These are phyloP conservation scores for Rallus limicola DNA, from an alignment of 2,113 vertebrate species.

Conservation along the genomic window DNA sequence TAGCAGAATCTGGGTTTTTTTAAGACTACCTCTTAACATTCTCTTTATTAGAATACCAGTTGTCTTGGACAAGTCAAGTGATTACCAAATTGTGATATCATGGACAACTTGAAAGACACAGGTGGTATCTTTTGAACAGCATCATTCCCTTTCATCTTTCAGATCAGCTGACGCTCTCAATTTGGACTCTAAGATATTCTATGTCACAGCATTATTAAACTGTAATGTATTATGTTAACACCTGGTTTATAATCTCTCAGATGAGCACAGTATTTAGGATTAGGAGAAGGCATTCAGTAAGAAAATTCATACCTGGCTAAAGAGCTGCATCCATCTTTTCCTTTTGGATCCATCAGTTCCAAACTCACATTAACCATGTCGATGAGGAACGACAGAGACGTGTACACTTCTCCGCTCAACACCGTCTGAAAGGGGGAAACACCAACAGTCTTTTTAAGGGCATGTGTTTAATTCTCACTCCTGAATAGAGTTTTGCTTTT, in stretches of 20 bases:
- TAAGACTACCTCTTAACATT: not conserved
- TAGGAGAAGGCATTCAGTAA: not conserved
- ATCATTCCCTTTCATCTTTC: not conserved
- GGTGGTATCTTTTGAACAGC: not conserved
- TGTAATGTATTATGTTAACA: not conserved
- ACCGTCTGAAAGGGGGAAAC: constrained; percentile 84
- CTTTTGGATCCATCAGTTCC: constrained; percentile 86
- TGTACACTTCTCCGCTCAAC: constrained; percentile 94
- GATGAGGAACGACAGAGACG: constrained; percentile 88
- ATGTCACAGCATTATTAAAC: not conserved
- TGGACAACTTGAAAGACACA: not conserved
- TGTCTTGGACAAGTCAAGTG: not conserved
- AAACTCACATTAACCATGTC: constrained; percentile 97
- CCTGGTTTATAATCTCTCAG: not conserved
- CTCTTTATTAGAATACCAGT: not conserved
- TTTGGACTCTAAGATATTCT: not conserved
- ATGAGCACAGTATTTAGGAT: not conserved
- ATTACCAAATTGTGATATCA: not conserved
- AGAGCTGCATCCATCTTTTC: constrained; percentile 76
- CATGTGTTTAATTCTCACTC: not conserved
- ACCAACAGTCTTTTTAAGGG: not conserved
- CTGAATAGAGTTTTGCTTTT: not conserved
- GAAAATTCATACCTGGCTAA: constrained; percentile 75
- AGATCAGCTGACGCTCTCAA: not conserved
- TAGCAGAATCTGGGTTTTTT: not conserved